Conservation (phyloP, 1,140 invertebrate genomes). For the Parapsyche elsis region DNA sequence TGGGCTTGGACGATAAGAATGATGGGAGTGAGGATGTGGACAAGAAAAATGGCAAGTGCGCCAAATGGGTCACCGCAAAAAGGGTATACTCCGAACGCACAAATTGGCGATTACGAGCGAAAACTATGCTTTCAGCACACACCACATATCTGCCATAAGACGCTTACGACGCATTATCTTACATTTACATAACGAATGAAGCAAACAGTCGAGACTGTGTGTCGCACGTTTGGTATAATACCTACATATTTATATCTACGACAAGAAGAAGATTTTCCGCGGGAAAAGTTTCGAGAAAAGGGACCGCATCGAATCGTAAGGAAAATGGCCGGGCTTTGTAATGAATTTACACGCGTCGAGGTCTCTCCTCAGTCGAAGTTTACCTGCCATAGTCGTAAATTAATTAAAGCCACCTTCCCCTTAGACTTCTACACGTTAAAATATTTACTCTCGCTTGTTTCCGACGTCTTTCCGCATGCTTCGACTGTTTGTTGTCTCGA, state of each 20-base stretch:
- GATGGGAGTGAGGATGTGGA: background rate
- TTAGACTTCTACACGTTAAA: too few species aligned
- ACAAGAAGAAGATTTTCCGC: background rate
- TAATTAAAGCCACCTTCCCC: constrained; percentile 23
- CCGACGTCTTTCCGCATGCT: too few species aligned
- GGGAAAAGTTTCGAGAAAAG: background rate
- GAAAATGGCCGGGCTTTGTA: background rate
- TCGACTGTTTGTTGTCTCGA: too few species aligned
- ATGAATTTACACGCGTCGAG: constrained; percentile 8
- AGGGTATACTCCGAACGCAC: background rate
- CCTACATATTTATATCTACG: too few species aligned
- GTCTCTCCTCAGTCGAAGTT: background rate
- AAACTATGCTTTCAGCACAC: background rate
- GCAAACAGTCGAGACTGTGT: too few species aligned
- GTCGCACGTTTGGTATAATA: too few species aligned
- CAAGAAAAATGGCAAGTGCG: constrained; percentile 18
- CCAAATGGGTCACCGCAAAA: constrained; percentile 20
- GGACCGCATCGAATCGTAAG: background rate
- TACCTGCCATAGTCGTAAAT: constrained; percentile 43
- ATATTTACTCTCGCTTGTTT: too few species aligned
- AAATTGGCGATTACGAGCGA: background rate
- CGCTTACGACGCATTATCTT: too few species aligned
- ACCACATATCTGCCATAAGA: background rate
- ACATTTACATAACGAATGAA: too few species aligned
- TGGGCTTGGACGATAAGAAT: too few species aligned